Evolutionary conservation across 1,140 invertebrate species (phyloP).

Genomic region (Dendrolimus punctatus): DNA sequence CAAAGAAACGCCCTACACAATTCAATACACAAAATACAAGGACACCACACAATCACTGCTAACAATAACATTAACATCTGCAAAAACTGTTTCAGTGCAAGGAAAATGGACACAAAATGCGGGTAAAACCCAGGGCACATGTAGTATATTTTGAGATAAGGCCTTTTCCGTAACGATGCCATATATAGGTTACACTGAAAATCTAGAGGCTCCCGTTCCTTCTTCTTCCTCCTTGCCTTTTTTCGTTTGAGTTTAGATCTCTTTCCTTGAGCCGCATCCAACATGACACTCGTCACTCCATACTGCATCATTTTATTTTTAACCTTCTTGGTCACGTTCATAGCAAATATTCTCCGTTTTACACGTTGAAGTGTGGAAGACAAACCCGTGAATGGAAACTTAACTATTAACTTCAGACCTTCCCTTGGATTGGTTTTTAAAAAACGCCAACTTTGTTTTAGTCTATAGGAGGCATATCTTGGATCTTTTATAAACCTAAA

Average conservation of each 20-base stretch:
- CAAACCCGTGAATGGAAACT: constrained; percentile 9
- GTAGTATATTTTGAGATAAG: constrained; percentile 27
- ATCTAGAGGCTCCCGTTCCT: constrained; percentile 20
- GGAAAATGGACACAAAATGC: constrained; percentile 26
- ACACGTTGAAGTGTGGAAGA: constrained; percentile 16
- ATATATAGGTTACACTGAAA: constrained; percentile 35
- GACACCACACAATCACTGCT: constrained; percentile 37
- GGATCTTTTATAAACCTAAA: constrained; percentile 18
- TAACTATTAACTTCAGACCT: constrained; percentile 7
- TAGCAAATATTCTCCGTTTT: constrained; percentile 11
- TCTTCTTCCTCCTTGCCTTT: background rate
- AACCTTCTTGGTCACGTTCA: constrained; percentile 11
- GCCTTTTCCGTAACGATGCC: constrained; percentile 27
- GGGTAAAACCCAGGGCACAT: constrained; percentile 33
- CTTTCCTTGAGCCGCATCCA: constrained; percentile 18
- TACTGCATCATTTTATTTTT: constrained; percentile 18
- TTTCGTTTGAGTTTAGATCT: constrained; percentile 18
- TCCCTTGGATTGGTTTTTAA: constrained; percentile 11
- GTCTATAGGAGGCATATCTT: constrained; percentile 11
- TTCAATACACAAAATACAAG: constrained; percentile 36
- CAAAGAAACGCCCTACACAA: constrained; percentile 33
- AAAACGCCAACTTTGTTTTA: constrained; percentile 8
- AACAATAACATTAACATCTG: constrained; percentile 34
- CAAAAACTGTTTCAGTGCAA: constrained; percentile 28
- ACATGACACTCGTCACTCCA: constrained; percentile 19